Evolutionary conservation across 1,140 invertebrate genomes (phyloP).

Genomic region (Bilobella aurantiaca): DNA sequence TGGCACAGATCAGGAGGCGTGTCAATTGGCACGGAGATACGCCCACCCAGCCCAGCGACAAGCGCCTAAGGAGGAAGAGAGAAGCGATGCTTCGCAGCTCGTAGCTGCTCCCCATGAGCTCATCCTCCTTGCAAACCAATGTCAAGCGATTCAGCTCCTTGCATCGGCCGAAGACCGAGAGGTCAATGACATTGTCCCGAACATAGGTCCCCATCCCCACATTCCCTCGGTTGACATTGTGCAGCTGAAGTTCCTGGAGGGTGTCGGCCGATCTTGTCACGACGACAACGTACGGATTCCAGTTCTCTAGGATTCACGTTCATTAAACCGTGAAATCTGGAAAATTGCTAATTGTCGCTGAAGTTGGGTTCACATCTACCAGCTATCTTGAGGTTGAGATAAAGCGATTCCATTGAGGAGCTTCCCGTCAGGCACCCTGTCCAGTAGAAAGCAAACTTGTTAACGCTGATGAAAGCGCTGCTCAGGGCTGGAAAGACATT

Average conservation of each 20-base stretch:
- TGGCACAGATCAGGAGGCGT: background rate
- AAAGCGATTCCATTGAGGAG: background rate
- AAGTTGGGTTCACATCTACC: background rate
- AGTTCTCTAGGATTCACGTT: background rate
- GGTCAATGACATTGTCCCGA: background rate
- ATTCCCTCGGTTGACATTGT: background rate
- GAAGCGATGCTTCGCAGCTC: background rate
- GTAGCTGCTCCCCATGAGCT: background rate
- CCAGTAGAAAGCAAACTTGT: background rate
- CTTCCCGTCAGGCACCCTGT: background rate
- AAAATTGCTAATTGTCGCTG: background rate
- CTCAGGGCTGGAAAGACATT: background rate
- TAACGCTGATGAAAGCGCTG: background rate
- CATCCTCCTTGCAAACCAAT: background rate
- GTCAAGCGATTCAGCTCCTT: background rate
- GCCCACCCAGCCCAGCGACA: background rate
- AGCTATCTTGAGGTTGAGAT: background rate
- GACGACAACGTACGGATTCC: background rate
- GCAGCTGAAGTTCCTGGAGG: background rate
- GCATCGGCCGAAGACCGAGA: background rate
- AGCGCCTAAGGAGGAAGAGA: background rate
- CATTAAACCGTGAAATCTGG: background rate
- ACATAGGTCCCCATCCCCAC: background rate
- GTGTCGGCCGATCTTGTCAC: background rate
- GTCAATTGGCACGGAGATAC: background rate